Conservation (phyloP, 2,797 vertebrate species). For the Picus viridis region DNA sequence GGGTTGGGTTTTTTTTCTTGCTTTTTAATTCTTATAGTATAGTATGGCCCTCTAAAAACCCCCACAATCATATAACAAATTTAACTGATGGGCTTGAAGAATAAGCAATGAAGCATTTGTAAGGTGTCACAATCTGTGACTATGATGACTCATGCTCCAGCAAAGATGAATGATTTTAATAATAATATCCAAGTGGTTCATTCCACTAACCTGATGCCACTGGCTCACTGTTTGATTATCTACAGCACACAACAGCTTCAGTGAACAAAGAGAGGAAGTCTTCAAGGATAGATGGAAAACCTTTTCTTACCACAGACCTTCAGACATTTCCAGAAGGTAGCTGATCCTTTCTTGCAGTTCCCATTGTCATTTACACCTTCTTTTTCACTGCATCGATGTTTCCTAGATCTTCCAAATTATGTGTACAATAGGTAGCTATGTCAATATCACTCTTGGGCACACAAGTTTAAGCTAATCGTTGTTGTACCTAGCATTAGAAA, state of each 20-base stretch:
- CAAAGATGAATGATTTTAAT: conserved; percentile 13
- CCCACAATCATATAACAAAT: background rate
- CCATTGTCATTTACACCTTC: background rate
- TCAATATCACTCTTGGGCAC: background rate
- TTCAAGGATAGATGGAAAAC: background rate
- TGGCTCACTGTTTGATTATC: conserved; percentile 40
- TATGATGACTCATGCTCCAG: conserved; percentile 21
- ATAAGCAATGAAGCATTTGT: conserved; percentile 1
- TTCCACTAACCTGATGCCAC: background rate
- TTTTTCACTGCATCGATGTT: background rate
- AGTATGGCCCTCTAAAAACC: background rate
- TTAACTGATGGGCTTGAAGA: conserved; percentile 1
- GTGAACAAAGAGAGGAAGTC: background rate
- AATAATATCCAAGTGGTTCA: conserved; percentile 5
- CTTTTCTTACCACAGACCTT: background rate
- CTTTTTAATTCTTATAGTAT: background rate
- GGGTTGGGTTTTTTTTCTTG: background rate
- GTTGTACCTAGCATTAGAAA: background rate
- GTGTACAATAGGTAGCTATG: background rate
- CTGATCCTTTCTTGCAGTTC: background rate
- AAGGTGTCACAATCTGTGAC: background rate
- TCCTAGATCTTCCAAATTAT: background rate
- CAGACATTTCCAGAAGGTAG: background rate
- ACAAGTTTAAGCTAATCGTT: background rate
- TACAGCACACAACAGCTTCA: background rate